Conservation (phyloP, 2,888 invertebrate species). For the Yponomeuta sedellus region DNA sequence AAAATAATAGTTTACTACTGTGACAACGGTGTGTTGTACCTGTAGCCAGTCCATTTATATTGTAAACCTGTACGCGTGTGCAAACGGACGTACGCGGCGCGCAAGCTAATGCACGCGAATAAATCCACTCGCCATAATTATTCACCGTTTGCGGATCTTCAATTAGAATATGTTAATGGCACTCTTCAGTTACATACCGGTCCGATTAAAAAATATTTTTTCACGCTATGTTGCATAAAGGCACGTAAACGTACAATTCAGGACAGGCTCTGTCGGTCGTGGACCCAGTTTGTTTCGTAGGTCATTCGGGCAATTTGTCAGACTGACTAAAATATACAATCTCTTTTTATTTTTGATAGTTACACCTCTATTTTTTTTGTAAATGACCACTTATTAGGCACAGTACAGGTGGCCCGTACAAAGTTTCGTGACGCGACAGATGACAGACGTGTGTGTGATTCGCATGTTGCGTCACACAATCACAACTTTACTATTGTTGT, state of each 20-base stretch:
- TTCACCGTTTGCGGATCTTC: background rate
- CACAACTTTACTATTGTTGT: slow-evolving; percentile 10
- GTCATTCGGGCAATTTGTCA: background rate
- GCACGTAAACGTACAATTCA: background rate
- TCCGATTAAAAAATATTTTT: background rate
- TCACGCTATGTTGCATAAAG: slow-evolving; percentile 3
- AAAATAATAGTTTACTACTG: background rate
- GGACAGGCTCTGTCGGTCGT: background rate
- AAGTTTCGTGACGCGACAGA: slow-evolving; percentile 12
- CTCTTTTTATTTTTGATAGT: background rate
- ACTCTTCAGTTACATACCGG: slow-evolving; percentile 5
- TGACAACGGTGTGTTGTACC: slow-evolving; percentile 2
- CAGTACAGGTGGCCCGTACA: background rate
- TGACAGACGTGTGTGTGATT: slow-evolving; percentile 8
- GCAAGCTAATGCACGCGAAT: slow-evolving; percentile 25
- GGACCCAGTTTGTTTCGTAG: background rate
- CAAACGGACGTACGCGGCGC: slow-evolving; percentile 28
- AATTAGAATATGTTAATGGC: slow-evolving; percentile 11
- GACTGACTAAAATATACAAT: background rate
- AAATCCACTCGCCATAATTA: background rate
- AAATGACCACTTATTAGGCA: background rate
- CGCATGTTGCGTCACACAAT: slow-evolving; percentile 11
- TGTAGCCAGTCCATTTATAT: background rate
- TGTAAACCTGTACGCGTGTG: slow-evolving; percentile 3
- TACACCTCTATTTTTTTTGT: background rate